A percentile compares a stretch with the other conserved stretches of the same genome.
Evolutionary conservation across 1,140 invertebrate genomes (phyloP).

Genomic region (Pseudobourletiella spinata): DNA sequence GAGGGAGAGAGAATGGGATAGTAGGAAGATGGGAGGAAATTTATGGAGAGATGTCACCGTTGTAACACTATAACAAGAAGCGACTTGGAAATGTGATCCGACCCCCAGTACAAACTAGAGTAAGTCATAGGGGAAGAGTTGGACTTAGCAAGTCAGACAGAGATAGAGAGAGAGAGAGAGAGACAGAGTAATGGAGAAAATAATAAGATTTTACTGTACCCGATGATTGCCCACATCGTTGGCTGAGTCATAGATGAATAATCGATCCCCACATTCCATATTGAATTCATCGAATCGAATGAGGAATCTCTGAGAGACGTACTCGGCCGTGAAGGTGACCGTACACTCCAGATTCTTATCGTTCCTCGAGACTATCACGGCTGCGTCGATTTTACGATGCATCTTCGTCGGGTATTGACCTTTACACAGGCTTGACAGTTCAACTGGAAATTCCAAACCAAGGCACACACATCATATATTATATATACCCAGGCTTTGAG

Average conservation of each 20-base stretch:
- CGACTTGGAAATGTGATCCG: too few species aligned
- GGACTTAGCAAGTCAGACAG: too few species aligned
- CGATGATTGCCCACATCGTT: constrained; percentile 75
- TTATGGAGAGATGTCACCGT: too few species aligned
- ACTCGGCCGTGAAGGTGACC: constrained; percentile 86
- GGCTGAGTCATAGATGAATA: constrained; percentile 84
- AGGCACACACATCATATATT: too few species aligned
- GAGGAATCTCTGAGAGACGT: constrained; percentile 86
- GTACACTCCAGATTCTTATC: constrained; percentile 81
- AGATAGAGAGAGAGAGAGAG: too few species aligned
- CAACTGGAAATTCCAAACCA: constrained; percentile 67
- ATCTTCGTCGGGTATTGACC: constrained; percentile 74
- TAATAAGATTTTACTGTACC: constrained; percentile 47
- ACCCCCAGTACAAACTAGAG: too few species aligned
- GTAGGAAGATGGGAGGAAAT: too few species aligned
- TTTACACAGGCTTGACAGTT: constrained; percentile 74
- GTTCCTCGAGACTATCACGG: constrained; percentile 74
- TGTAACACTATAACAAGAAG: too few species aligned
- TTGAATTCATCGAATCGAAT: constrained; percentile 69
- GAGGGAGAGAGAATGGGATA: too few species aligned
- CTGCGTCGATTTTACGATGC: constrained; percentile 82
- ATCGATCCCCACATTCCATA: constrained; percentile 86
- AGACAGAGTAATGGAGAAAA: background rate
- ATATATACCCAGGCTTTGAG: too few species aligned
- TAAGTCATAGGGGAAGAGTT: too few species aligned